phyloP scores from a whole-genome alignment of 2,113 vertebrate species.

The Delphinapterus leucas region DNA sequence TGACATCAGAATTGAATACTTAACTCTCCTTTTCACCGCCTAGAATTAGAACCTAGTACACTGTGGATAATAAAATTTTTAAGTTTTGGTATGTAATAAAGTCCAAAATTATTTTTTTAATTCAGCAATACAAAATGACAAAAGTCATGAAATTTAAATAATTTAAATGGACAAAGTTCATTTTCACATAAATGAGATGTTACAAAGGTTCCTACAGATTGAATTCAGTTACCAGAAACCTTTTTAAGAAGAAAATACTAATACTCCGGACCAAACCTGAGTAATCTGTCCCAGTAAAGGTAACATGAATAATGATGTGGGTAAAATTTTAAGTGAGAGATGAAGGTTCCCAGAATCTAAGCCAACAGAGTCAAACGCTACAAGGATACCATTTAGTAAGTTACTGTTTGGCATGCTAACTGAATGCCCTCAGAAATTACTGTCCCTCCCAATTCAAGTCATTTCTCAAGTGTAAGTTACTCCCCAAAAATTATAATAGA shows the following conservation, averaged over 20 bases:
- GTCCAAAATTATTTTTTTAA: neutral
- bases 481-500: neutral
- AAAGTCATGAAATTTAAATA: neutral
- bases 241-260: slow-evolving; percentile 8
- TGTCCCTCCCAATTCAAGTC: neutral
- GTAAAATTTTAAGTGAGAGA: neutral
- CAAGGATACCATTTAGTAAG: neutral
- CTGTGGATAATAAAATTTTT: neutral
- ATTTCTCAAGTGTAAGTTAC: neutral
- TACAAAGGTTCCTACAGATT: neutral
- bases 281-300: neutral
- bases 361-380: neutral
- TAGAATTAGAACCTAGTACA: neutral
- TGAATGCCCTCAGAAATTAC: neutral
- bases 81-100: neutral
- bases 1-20: neutral
- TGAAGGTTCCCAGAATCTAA: neutral
- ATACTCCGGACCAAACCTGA: slow-evolving; percentile 11
- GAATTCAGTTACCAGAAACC: slow-evolving; percentile 6
- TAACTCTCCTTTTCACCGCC: neutral
- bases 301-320: neutral
- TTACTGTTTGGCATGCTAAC: neutral
- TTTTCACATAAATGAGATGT: slow-evolving; percentile 10
- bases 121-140: neutral
- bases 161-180: slow-evolving; percentile 8